phyloP scores from a whole-genome alignment of 1,140 invertebrate species.

The Drosophila sulfurigaster region DNA sequence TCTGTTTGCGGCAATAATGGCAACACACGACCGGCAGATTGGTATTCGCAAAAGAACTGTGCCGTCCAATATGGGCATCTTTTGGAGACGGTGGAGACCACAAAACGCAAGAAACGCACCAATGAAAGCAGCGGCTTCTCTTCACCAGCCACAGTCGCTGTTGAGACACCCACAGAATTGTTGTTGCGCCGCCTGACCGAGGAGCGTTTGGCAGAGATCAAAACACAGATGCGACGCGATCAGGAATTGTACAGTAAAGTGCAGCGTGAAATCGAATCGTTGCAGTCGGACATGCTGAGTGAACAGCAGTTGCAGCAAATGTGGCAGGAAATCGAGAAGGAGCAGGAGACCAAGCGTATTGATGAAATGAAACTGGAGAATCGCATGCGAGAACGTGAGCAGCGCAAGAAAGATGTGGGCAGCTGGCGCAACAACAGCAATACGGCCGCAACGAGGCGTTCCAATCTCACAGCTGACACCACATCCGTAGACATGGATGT shows the following conservation, averaged over 20 bases:
- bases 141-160: slow-evolving; percentile 65
- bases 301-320: slow-evolving; percentile 91
- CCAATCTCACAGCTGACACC: slow-evolving; percentile 60
- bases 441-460: slow-evolving; percentile 39
- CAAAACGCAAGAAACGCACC: slow-evolving; percentile 92
- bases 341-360: slow-evolving; percentile 89
- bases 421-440: slow-evolving; percentile 86
- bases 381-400: slow-evolving; percentile 90
- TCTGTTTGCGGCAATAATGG: slow-evolving; percentile 90
- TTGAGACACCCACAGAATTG: slow-evolving; percentile 90
- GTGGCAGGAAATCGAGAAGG: slow-evolving; percentile 90
- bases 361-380: slow-evolving; percentile 88
- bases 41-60: slow-evolving; percentile 96
- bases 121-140: slow-evolving; percentile 85
- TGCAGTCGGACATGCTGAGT: slow-evolving; percentile 85
- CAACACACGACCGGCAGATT: slow-evolving; percentile 89
- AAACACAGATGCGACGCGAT: slow-evolving; percentile 89
- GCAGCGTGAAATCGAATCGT: slow-evolving; percentile 86
- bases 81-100: slow-evolving; percentile 93
- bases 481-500: slow-evolving; percentile 80
- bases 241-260: slow-evolving; percentile 90
- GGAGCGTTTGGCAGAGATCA: slow-evolving; percentile 92
- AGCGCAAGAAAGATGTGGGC: slow-evolving; percentile 86
- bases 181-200: slow-evolving; percentile 92
- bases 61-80: slow-evolving; percentile 94